These are phyloP conservation scores for Tachina grossa DNA, from an alignment of 2,888 invertebrate genomes.

Conservation along the genomic window DNA sequence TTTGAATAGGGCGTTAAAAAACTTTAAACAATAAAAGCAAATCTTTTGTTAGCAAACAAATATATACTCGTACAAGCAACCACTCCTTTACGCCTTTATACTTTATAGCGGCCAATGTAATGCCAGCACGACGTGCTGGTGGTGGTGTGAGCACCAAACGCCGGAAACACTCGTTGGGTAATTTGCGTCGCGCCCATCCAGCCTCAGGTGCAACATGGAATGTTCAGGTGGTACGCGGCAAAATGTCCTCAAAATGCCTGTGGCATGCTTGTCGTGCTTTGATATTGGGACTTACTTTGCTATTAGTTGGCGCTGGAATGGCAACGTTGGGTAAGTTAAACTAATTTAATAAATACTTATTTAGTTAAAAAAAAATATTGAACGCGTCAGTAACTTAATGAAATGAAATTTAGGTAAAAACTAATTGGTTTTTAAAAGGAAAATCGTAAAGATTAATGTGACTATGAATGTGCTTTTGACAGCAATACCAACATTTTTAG, in stretches of 20 bases:
- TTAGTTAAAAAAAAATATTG: no score
- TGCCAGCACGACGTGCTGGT: constrained; percentile 72
- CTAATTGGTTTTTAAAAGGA: no score
- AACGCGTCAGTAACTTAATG: no score
- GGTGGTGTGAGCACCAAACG: constrained; percentile 76
- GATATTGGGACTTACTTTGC: constrained; percentile 92
- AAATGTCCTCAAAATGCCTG: constrained; percentile 93
- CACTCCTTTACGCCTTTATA: neutral
- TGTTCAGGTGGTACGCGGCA: constrained; percentile 92
- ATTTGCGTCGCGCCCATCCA: constrained; percentile 88
- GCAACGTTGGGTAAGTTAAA: constrained; percentile 90
- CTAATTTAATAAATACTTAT: neutral
- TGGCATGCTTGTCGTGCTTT: constrained; percentile 98
- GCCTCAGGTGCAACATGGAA: constrained; percentile 93
- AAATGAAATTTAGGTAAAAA: no score
- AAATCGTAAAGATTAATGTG: neutral
- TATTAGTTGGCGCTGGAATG: constrained; percentile 95
- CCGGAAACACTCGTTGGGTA: constrained; percentile 83
- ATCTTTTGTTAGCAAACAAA: neutral
- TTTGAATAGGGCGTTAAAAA: neutral
- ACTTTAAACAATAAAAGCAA: neutral
- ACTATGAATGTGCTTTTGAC: no score
- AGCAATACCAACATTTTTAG: neutral
- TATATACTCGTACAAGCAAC: neutral
- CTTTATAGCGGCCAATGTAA: constrained; percentile 57